Evolutionary conservation across 2,797 vertebrate genomes (phyloP).

Genomic region (Brotula barbata): DNA sequence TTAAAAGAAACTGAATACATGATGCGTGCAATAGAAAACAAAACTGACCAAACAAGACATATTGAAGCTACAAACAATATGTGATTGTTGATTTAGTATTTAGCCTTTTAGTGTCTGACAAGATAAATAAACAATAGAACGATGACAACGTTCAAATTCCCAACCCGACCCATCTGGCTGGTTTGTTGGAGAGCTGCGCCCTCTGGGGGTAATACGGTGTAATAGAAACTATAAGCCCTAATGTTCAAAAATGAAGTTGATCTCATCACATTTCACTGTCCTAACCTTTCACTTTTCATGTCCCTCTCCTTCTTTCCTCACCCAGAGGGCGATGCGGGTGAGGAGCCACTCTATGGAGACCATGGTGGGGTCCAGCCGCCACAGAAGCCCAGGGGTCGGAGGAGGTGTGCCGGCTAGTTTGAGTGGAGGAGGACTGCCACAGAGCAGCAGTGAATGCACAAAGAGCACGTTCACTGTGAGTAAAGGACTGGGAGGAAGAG

Average conservation of each 20-base stretch:
- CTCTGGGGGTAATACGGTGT: conserved; percentile 42
- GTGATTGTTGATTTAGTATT: too few species aligned
- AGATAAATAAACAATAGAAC: not conserved
- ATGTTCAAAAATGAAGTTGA: not conserved
- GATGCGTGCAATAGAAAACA: not conserved
- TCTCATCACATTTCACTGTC: not conserved
- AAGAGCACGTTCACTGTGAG: conserved; percentile 97
- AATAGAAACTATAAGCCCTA: not conserved
- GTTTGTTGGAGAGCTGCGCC: conserved; percentile 30
- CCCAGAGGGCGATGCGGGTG: conserved; percentile 93
- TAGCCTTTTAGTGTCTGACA: too few species aligned
- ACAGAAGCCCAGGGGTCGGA: conserved; percentile 79
- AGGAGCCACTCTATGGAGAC: conserved; percentile 99
- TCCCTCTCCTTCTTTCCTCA: not conserved
- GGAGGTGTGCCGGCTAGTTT: conserved; percentile 89
- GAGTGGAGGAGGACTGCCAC: conserved; percentile 89
- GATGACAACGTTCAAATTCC: not conserved
- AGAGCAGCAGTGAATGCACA: conserved; percentile 88
- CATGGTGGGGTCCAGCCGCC: conserved; percentile 92
- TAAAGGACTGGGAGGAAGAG: not conserved
- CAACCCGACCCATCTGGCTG: not conserved
- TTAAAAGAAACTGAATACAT: conserved; percentile 1
- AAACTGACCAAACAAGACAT: not conserved
- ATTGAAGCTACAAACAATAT: not conserved
- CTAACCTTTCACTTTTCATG: not conserved